Percentiles rank a stretch among this genome's conserved stretches.
These are phyloP conservation scores for Lottia scabra DNA, from an alignment of 2,888 invertebrate species.

Conservation along the genomic window DNA sequence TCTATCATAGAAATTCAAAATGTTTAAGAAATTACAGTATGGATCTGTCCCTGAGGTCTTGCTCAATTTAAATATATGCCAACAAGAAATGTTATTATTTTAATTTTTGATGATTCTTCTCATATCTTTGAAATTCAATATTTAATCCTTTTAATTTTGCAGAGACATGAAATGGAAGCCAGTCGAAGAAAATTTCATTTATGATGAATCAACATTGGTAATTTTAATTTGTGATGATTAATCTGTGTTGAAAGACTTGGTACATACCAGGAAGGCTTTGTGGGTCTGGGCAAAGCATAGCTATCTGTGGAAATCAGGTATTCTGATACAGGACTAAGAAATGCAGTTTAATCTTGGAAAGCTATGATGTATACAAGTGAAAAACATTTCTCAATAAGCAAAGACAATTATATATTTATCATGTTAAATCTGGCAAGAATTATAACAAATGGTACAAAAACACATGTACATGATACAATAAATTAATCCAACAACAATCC, in stretches of 20 bases:
- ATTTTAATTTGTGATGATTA: no score
- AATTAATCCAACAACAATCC: no score
- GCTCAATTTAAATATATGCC: background rate
- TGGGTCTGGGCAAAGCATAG: no score
- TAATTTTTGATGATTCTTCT: no score
- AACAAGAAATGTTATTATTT: background rate
- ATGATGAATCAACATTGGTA: background rate
- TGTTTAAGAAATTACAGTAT: no score
- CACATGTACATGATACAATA: no score
- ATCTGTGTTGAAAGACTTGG: background rate
- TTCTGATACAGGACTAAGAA: background rate
- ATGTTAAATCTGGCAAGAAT: no score
- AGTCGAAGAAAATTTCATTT: constrained; percentile 93
- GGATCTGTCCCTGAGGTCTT: no score
- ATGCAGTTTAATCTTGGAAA: background rate
- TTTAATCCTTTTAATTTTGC: constrained; percentile 76
- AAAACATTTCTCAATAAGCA: no score
- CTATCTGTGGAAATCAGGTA: background rate
- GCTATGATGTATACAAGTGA: no score
- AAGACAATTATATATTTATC: no score
- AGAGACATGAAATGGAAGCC: constrained; percentile 93
- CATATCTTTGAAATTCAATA: background rate
- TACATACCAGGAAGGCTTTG: background rate
- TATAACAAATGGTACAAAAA: no score
- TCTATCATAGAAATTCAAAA: background rate